Evolutionary conservation across 1,140 invertebrate genomes (phyloP).

Genomic region (Aphaenogaster ashmeadi): DNA sequence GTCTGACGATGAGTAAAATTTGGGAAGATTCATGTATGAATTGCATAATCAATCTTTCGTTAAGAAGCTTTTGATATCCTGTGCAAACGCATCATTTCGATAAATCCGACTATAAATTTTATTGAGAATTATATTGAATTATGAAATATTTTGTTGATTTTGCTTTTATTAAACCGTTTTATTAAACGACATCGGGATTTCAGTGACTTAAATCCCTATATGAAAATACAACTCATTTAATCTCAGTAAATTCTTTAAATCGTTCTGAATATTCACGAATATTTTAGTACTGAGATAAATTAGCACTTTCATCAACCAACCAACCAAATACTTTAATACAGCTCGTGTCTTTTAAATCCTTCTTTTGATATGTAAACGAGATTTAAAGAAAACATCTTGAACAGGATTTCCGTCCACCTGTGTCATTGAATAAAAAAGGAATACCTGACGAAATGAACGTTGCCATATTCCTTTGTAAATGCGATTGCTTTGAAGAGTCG

Average conservation of each 20-base stretch:
- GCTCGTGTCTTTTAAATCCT: not conserved
- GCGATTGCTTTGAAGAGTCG: conserved; percentile 41
- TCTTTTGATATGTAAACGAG: conserved; percentile 47
- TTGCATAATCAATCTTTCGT: conserved; percentile 45
- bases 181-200: conserved; percentile 4
- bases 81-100: not conserved
- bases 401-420: conserved; percentile 37
- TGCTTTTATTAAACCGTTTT: not conserved
- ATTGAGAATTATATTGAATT: conserved; percentile 4
- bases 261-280: not conserved
- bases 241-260: not conserved
- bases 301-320: conserved; percentile 9
- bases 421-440: conserved; percentile 13
- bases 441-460: conserved; percentile 42
- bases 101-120: not conserved
- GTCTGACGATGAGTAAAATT: conserved; percentile 38
- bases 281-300: not conserved
- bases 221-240: not conserved
- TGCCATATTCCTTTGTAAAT: conserved; percentile 51
- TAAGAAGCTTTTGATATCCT: conserved; percentile 20
- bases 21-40: not conserved
- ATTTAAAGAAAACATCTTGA: conserved; percentile 11
- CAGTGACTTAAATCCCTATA: not conserved
- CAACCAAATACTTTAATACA: conserved; percentile 11
- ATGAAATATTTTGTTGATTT: not conserved